These are phyloP conservation scores for Microcebus jonahi DNA, from an alignment of 2,113 vertebrate genomes.

Conservation along the genomic window DNA sequence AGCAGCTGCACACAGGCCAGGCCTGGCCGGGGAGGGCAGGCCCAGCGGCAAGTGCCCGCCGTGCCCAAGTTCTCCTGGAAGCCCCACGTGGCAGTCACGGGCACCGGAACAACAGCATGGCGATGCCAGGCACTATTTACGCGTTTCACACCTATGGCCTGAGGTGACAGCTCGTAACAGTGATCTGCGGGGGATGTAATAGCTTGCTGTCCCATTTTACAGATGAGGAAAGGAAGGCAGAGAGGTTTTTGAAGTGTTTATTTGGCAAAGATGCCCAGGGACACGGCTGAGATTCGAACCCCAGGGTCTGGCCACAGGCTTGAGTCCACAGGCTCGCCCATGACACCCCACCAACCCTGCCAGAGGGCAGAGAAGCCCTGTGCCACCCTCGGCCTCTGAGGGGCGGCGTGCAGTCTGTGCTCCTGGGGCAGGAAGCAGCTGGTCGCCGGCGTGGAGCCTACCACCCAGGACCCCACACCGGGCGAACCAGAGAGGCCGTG, in stretches of 20 bases:
- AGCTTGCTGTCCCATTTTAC: neutral
- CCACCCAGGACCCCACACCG: neutral
- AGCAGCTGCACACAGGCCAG: neutral
- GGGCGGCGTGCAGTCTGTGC: neutral
- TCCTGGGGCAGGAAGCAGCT: neutral
- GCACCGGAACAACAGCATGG: neutral
- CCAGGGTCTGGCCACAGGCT: neutral
- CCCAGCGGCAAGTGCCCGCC: neutral
- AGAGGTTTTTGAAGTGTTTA: neutral
- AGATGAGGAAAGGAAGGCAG: neutral
- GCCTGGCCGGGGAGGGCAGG: neutral
- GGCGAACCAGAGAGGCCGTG: neutral
- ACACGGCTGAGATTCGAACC: neutral
- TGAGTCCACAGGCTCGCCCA: neutral
- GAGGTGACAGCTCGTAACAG: neutral
- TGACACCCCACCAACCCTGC: neutral
- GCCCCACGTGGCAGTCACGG: rapidly evolving
- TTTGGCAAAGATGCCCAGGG: neutral
- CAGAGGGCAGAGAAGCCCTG: neutral
- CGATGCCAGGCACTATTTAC: neutral
- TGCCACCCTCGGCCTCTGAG: neutral
- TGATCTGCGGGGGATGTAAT: neutral
- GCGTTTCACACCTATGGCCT: neutral
- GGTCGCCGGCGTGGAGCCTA: neutral
- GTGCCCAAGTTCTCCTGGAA: too few species aligned